Percentiles rank a stretch among this genome's conserved stretches.
Conservation (phyloP, 2,113 vertebrate species). For the Ranitomeya variabilis region DNA sequence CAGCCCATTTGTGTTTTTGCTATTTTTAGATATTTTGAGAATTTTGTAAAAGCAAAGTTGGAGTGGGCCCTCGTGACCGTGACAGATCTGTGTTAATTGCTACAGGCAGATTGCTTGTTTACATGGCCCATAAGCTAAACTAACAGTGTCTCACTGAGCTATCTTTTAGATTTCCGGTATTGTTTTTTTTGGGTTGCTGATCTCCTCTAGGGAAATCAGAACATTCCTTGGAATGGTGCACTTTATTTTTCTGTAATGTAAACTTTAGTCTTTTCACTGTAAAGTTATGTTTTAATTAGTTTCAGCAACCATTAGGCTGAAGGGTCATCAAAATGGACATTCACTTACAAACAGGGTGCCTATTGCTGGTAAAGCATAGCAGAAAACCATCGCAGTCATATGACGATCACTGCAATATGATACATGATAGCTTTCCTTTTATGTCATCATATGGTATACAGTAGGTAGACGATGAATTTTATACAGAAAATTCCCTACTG, state of each 20-base stretch:
- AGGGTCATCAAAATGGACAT: background rate
- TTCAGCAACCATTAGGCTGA: background rate
- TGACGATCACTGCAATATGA: too few relatives aligned
- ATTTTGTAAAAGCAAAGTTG: background rate
- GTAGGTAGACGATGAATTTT: too few relatives aligned
- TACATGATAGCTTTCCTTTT: too few relatives aligned
- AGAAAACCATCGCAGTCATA: too few relatives aligned
- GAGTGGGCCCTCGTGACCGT: background rate
- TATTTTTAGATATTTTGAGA: background rate
- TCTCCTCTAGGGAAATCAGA: background rate
- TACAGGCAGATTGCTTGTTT: background rate
- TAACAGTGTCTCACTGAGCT: background rate
- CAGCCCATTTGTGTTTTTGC: background rate
- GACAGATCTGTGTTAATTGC: background rate
- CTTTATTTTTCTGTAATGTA: background rate
- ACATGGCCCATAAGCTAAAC: background rate
- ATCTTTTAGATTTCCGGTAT: background rate
- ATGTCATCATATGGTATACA: too few relatives aligned
- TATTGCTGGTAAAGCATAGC: too few relatives aligned
- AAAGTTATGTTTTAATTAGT: background rate
- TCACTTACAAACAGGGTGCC: background rate
- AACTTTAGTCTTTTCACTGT: background rate
- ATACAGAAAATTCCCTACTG: background rate
- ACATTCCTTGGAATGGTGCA: background rate
- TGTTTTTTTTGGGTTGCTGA: background rate